phyloP scores from a whole-genome alignment of 2,113 vertebrate species.

The Isichthys henryi region DNA sequence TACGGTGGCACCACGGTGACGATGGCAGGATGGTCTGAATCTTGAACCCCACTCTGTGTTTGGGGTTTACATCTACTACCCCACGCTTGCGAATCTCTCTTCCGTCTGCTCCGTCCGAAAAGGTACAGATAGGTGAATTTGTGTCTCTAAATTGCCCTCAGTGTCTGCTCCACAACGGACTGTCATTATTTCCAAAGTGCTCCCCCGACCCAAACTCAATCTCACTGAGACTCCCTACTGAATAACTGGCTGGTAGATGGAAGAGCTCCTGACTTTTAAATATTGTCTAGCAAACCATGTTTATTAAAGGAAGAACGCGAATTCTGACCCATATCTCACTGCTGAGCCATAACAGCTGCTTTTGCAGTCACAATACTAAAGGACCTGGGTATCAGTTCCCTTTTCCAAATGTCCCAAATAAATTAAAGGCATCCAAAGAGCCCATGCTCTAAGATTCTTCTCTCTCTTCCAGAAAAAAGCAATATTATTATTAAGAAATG shows the following conservation, averaged over 20 bases:
- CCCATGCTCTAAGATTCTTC: not conserved
- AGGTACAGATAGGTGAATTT: not conserved
- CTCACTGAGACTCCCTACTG: not conserved
- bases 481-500: conserved; percentile 5
- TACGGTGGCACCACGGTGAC: not conserved
- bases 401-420: not conserved
- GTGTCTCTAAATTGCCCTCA: not conserved
- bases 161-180: not conserved
- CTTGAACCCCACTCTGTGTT: not conserved
- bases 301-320: not conserved
- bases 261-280: not conserved
- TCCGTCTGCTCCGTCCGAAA: not conserved
- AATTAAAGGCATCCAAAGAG: not conserved
- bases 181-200: not conserved
- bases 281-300: not conserved
- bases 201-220: not conserved
- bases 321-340: not conserved
- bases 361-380: conserved; percentile 9
- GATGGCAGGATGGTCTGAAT: not conserved
- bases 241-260: not conserved
- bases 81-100: not conserved
- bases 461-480: not conserved
- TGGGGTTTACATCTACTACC: not conserved
- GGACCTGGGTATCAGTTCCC: not conserved
- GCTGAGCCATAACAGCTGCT: not conserved